Evolutionary conservation across 2,888 invertebrate species (phyloP), one percentile per base, ranked within the genome.

Genomic region (Eremobia ochroleuca): DNA sequence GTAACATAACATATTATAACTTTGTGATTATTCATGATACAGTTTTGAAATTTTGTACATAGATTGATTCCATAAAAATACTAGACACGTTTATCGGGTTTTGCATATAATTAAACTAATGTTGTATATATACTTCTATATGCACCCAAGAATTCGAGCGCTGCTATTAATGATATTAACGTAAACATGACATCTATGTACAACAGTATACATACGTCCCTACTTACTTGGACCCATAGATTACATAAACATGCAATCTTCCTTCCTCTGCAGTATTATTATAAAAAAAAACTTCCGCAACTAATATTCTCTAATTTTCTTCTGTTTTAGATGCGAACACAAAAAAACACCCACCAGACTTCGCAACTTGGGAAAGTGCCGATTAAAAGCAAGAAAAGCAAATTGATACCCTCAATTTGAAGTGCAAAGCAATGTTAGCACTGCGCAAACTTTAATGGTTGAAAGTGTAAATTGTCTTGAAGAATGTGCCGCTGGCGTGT

Each of bases 391-490:
- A 49, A 77, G 64, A 52, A 46, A 59, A 81, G 46, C 43, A 46
- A 73, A 37, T 73, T 62, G 69, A 73, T 73, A 73, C 70, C 55
- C 58, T 49, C 28, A 55, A 64, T 82, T 68, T 71, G 40, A 78
- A 79, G 61, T 70, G 72, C 58, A 74, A 74, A 81, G 68, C 65
- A 67, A 72, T 76, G 69, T 73, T 59, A 65, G 67, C 34, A 64
- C 67, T 46, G 55, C 64, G 64, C 69, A 73, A 83, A 83, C 55
- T n/a, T 72, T 72, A 75, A 52, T 46, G 49, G 52, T 52, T 52
- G 74, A 65, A 70, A 69, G 46, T 69, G 66, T 85, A 67, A 81
- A 81, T 72, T 78, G 59, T 76, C 73, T 78, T 75, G 58, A 82
- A 79, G 73, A 79, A 85, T 85, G 82, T 67, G 73, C 31, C 52